phyloP scores from a whole-genome alignment of 1,140 invertebrate genomes.

The Drosophila ohnishii region DNA sequence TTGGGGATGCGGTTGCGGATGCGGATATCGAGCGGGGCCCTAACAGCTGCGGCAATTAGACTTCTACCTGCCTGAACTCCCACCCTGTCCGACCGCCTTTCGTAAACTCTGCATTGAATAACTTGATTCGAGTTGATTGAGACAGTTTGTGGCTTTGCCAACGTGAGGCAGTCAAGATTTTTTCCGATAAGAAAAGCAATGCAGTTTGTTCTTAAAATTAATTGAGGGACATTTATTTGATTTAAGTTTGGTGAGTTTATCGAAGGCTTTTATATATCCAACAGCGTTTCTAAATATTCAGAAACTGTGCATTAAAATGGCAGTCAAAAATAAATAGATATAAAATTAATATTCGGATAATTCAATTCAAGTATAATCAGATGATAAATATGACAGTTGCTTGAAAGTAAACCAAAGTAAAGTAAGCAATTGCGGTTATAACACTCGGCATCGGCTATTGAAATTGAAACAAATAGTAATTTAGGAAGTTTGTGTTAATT shows the following conservation, averaged over 20 bases:
- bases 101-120: conserved; percentile 36
- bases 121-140: conserved; percentile 46
- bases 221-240: conserved; percentile 2
- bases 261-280: neutral
- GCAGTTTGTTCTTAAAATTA: conserved; percentile 1
- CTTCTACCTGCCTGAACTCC: conserved; percentile 23
- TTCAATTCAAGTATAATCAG: no score
- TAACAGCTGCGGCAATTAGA: conserved; percentile 73
- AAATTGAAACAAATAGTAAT: no score
- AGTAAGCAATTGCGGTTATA: no score
- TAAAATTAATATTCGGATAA: no score
- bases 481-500: no score
- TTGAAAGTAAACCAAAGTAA: no score
- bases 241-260: neutral
- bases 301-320: neutral
- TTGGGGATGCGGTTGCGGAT: conserved; percentile 1
- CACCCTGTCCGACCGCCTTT: conserved; percentile 11
- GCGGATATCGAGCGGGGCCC: conserved; percentile 30
- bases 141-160: conserved; percentile 29
- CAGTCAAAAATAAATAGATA: no score
- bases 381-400: no score
- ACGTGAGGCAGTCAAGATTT: conserved; percentile 17
- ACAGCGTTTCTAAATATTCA: neutral
- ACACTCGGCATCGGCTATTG: no score
- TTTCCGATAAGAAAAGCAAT: neutral